These are phyloP conservation scores for Plebejus anna DNA, from an alignment of 2,888 invertebrate species.

Conservation along the genomic window DNA sequence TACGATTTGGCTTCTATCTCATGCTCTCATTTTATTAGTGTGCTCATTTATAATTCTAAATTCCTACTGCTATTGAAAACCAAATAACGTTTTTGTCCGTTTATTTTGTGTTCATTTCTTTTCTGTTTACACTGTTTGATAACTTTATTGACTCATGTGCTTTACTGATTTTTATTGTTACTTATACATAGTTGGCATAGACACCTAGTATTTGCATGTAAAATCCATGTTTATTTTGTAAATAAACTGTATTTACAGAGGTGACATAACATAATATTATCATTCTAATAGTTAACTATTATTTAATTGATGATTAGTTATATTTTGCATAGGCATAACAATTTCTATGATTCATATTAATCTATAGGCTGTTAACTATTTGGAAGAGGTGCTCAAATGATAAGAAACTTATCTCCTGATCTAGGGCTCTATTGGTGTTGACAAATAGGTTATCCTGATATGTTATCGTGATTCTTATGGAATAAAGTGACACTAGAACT, in stretches of 20 bases:
- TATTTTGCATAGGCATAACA: not conserved
- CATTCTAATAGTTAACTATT: too few relatives aligned
- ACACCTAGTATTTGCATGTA: not conserved
- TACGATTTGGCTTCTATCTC: not conserved
- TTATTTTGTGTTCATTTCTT: not conserved
- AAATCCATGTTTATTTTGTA: not conserved
- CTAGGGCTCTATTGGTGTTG: constrained; percentile 32
- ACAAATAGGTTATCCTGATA: constrained; percentile 31
- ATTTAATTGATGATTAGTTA: not conserved
- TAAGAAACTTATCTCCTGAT: constrained; percentile 33
- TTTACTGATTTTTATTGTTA: not conserved
- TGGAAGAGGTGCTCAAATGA: constrained; percentile 35
- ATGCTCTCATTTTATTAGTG: not conserved
- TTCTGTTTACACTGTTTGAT: not conserved
- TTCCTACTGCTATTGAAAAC: not conserved
- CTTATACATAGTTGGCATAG: not conserved
- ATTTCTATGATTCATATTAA: constrained; percentile 2
- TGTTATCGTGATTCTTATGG: constrained; percentile 7
- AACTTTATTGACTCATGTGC: not conserved
- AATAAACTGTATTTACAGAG: not conserved
- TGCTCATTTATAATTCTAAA: not conserved
- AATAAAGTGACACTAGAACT: not conserved
- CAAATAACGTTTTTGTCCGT: not conserved
- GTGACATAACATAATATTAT: not conserved
- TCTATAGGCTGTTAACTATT: not conserved